Base-by-base conservation (phyloP, 2,797 vertebrate genomes). In the Megaceryle alcyon region DNA sequence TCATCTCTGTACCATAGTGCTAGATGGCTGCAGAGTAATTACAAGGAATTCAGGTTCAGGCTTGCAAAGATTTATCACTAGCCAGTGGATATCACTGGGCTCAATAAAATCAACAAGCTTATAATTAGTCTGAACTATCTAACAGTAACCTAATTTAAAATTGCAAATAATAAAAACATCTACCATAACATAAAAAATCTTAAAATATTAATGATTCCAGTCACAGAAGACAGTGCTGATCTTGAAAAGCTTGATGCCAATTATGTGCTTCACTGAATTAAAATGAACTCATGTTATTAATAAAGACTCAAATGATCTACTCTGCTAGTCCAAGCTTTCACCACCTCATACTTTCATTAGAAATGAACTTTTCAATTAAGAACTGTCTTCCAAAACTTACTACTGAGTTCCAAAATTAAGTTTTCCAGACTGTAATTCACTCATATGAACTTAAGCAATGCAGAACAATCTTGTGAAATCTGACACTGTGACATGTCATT, bases 251-350 rank as follows among this genome's bases (percentile, higher is more conserved):
- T 97, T 96, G 95, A 95, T 97, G 97, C 96, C 97, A 98, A 98
- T 98, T 98, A 98, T 95, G 94, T 97, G 98, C 98, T 98, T 98
- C 97, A 96, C 90, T 96, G 97, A 98, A 98, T 98, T 98, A 98
- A 98, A 98, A 98, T 98, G 97, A 97, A 97, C 96, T 97, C 94
- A 71, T 97, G 70, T 98, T 98, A 98, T 98, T 98, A 98, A 97
- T 97, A 97, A 98, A 98, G 96, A 96, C 97, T 96, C 94, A 95
- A 92, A 97, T 96, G 95, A 98, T 98, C 97, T 97, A 96, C 91
- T 86, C 93, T 97, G 90, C 94, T 94, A 96, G 92, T 96, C 95
- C 97, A 98, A 95, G 96, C 96, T 98, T 97, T 98, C 95, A 97
- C 96, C 91, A 97, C 94, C 95, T 97, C 33, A 31, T 53, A 91